Conservation (phyloP, 2,888 invertebrate genomes). For the Ametastegia equiseti region DNA sequence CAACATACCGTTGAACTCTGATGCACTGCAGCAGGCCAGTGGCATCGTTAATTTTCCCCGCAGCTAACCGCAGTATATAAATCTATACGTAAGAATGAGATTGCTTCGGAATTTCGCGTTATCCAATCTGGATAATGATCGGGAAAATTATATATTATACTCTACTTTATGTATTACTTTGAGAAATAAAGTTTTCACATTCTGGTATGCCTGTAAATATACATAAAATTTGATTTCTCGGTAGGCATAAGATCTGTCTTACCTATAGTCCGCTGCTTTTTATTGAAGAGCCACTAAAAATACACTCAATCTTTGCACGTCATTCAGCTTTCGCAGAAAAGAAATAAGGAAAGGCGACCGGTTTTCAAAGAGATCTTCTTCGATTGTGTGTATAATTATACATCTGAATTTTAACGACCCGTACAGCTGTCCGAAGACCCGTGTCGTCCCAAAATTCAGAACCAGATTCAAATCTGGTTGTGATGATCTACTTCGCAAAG, state of each 20-base stretch:
- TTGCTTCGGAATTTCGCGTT: too few species aligned
- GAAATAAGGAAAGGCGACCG: slow-evolving; percentile 24
- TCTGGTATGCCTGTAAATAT: too few species aligned
- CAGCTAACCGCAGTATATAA: not conserved
- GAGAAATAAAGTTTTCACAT: too few species aligned
- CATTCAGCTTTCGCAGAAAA: slow-evolving; percentile 2
- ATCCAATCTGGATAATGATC: too few species aligned
- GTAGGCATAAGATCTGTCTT: not conserved
- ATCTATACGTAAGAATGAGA: too few species aligned
- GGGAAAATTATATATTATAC: too few species aligned
- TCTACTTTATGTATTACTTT: too few species aligned
- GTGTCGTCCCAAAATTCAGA: not conserved
- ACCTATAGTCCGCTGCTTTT: too few species aligned
- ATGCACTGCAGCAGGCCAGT: not conserved
- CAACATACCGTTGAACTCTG: not conserved
- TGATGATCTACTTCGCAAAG: not conserved
- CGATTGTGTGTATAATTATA: too few species aligned
- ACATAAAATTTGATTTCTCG: not conserved
- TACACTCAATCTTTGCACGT: not conserved
- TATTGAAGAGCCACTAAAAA: not conserved
- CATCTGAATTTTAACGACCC: not conserved
- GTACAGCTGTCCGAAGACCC: not conserved
- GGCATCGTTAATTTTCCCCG: not conserved
- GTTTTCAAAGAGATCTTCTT: slow-evolving; percentile 25
- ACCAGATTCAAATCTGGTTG: not conserved